Evolutionary conservation across 2,888 invertebrate genomes (phyloP), one percentile per base, ranked within the genome.

Genomic region (Furcula furcula): DNA sequence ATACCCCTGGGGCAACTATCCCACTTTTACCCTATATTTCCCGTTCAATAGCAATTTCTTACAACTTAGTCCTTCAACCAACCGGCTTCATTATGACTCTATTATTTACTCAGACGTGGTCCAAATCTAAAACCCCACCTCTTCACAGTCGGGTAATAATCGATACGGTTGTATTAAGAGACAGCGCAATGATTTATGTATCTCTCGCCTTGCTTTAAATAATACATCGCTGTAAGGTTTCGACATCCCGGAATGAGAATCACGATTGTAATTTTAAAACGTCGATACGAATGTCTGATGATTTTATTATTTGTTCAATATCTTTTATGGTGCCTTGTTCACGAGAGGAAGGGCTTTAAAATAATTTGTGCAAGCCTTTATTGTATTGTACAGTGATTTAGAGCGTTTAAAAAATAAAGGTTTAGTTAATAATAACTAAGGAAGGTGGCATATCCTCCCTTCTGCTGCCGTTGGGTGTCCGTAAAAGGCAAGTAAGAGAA

Each of bases 211-310:
- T 58, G 57, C 68, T 75, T 80, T 81, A 81, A 84, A 85, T 84
- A 78, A 79, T 75, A 80, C 82, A 83, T 82, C 65, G 86, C 86
- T 83, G 74, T 83, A 66, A 87, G 86, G 84, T 85, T 84, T 84
- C 83, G 76, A 70, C 76, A 67, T 76, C 74, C 77, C 75, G 72
- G 77, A 76, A 77, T 73, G 75, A 76, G 68, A 86, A 87, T 87
- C 87, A 88, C 87, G 86, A 87, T 71, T 79, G 83, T 79, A 86
- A 87, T 86, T 86, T 86, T 79, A 80, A 82, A 82, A 76, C 59
- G 65, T 80, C 75, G 77, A 80, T 78, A 74, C 68, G 76, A 68
- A 55, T 73, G 71, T 77, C 77, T 76, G 73, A 74, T 70, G 72
- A 76, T 72, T 74, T 70, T 77, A 74, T 78, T 76, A 69, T 71